Conservation (phyloP, 2,888 invertebrate species). For the Platypus cylindrus region DNA sequence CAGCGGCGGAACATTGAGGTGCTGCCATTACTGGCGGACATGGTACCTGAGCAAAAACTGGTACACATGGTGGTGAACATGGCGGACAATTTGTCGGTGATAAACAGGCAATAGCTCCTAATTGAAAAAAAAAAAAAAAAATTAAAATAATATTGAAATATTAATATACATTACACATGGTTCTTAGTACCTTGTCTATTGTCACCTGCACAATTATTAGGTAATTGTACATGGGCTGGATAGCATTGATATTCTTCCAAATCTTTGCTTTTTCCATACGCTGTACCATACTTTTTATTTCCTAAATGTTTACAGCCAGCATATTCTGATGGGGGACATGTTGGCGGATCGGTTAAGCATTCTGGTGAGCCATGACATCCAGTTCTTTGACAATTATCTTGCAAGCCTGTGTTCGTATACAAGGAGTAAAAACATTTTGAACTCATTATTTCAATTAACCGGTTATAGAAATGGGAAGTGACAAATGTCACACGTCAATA, state of each 20-base stretch:
- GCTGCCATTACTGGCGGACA: conserved; percentile 26
- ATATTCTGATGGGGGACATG: conserved; percentile 36
- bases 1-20: conserved; percentile 25
- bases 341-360: conserved; percentile 39
- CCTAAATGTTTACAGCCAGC: conserved; percentile 30
- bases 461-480: neutral
- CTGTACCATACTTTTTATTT: conserved; percentile 15
- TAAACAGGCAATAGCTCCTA: too few species aligned
- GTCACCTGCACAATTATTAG: conserved; percentile 5
- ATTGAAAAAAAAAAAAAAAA: too few species aligned
- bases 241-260: conserved; percentile 26
- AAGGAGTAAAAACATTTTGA: too few species aligned
- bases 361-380: conserved; percentile 39
- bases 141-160: neutral
- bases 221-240: conserved; percentile 25
- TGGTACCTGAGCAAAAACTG: conserved; percentile 24
- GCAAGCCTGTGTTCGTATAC: too few species aligned
- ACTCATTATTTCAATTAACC: too few species aligned
- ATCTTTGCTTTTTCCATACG: conserved; percentile 8
- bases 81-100: conserved; percentile 18
- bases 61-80: conserved; percentile 23
- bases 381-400: conserved; percentile 44
- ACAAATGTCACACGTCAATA: neutral
- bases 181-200: neutral
- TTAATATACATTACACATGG: neutral